Evolutionary conservation across 2,113 vertebrate species (phyloP).

Genomic region (Hemibagrus wyckioides): DNA sequence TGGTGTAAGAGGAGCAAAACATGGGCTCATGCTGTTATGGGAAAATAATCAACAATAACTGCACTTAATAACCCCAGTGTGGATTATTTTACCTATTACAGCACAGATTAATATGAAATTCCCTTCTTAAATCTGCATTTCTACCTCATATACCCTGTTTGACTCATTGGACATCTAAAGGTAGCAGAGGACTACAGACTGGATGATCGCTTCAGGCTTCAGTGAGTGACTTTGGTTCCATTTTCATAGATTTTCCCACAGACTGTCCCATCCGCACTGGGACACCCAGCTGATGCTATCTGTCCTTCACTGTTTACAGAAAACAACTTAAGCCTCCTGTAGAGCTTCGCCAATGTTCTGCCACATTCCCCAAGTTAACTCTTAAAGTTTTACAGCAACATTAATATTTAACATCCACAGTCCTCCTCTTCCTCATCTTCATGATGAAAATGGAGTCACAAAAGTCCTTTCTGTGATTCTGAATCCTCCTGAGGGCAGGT

Average conservation of each 20-base stretch:
- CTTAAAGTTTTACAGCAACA: not conserved
- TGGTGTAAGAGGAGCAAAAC: not conserved
- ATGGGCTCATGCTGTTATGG: not conserved
- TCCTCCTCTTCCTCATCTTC: not conserved
- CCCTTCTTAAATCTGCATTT: not conserved
- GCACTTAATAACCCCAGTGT: not conserved
- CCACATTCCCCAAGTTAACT: not conserved
- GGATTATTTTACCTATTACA: not conserved
- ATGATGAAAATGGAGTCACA: not conserved
- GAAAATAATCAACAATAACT: not conserved
- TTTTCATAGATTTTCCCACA: conserved; percentile 83
- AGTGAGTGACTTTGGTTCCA: conserved; percentile 67
- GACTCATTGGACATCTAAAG: not conserved
- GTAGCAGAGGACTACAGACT: no score
- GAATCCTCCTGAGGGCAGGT: not conserved
- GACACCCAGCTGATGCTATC: conserved; percentile 71
- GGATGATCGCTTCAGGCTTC: conserved; percentile 38
- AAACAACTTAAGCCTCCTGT: not conserved
- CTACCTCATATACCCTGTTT: not conserved
- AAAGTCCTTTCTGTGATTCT: not conserved
- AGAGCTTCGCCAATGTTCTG: not conserved
- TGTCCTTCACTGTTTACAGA: conserved; percentile 59
- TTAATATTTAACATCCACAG: not conserved
- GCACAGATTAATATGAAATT: not conserved
- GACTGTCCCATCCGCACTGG: conserved; percentile 68